These are phyloP conservation scores for Verasper variegatus DNA, from an alignment of 2,113 vertebrate species.

Conservation along the genomic window DNA sequence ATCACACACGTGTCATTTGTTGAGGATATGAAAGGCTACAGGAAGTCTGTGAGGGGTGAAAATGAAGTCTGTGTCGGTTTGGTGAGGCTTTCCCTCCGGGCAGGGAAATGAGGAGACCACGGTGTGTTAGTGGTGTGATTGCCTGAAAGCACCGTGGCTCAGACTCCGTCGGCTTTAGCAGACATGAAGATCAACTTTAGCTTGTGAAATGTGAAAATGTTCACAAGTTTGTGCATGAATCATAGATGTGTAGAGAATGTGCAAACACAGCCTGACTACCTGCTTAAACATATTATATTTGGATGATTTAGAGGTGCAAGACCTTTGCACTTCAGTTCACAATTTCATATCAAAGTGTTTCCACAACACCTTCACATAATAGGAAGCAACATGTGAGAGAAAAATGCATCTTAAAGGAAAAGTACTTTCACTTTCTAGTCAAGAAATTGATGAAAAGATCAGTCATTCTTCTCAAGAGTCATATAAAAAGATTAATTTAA, in stretches of 20 bases:
- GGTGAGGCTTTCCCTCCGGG: constrained; percentile 24
- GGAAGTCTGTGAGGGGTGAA: constrained; percentile 68
- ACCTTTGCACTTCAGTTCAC: constrained; percentile 2
- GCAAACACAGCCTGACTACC: background rate
- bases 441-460: constrained; percentile 4
- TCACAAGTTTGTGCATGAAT: constrained; percentile 16
- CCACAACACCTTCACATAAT: background rate
- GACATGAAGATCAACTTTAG: constrained; percentile 41
- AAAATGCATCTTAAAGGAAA: background rate
- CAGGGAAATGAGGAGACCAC: constrained; percentile 56
- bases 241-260: constrained; percentile 20
- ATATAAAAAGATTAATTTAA: constrained; percentile 6
- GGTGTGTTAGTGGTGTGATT: constrained; percentile 66
- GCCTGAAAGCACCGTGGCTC: constrained; percentile 32
- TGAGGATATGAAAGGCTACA: constrained; percentile 54
- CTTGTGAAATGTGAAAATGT: constrained; percentile 34
- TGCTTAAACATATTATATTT: constrained; percentile 3
- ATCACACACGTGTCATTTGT: constrained; percentile 71
- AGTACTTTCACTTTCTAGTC: constrained; percentile 13
- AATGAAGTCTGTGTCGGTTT: constrained; percentile 71
- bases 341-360: background rate
- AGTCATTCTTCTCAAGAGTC: constrained; percentile 1
- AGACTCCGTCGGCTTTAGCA: constrained; percentile 33
- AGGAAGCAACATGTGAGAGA: background rate
- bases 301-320: background rate